phyloP scores from a whole-genome alignment of 2,797 vertebrate genomes.

The Danio albolineatus region DNA sequence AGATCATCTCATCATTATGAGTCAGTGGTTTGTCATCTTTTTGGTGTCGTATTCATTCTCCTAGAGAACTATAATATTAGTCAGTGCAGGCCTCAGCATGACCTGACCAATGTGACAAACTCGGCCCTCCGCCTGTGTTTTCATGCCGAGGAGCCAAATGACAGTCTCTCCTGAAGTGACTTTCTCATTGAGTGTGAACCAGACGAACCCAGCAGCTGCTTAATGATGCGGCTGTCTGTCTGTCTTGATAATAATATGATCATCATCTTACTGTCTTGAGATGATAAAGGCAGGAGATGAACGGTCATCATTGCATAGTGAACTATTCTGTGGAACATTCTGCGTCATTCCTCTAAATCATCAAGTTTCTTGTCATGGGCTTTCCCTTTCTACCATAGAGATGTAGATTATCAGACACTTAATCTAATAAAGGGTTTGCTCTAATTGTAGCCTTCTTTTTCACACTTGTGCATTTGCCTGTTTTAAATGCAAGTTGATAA shows the following conservation, averaged over 20 bases:
- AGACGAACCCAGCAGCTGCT: slow-evolving; percentile 4
- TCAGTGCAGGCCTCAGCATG: slow-evolving; percentile 28
- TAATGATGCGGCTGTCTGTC: slow-evolving; percentile 25
- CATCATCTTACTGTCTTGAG: slow-evolving; percentile 7
- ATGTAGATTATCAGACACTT: background rate
- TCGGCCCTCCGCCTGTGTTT: background rate
- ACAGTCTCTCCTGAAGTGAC: background rate
- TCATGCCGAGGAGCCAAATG: background rate
- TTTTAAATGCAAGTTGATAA: background rate
- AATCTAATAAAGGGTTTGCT: background rate
- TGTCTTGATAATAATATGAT: background rate
- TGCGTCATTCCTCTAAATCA: background rate
- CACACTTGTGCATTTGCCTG: background rate
- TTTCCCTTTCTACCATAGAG: background rate
- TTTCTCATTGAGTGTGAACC: slow-evolving; percentile 11
- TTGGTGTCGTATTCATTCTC: slow-evolving; percentile 27
- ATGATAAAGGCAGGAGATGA: slow-evolving; percentile 32
- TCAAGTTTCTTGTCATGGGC: slow-evolving; percentile 12
- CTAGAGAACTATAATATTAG: slow-evolving; percentile 22
- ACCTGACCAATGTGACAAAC: slow-evolving; percentile 16
- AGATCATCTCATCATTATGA: slow-evolving; percentile 28
- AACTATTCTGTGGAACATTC: background rate
- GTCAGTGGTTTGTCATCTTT: slow-evolving; percentile 34
- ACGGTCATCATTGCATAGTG: slow-evolving; percentile 5
- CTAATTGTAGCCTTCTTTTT: background rate